Percentiles rank a stretch among this genome's conserved stretches.
These are phyloP conservation scores for Pherbina coryleti DNA, from an alignment of 2,888 invertebrate genomes.

Conservation along the genomic window DNA sequence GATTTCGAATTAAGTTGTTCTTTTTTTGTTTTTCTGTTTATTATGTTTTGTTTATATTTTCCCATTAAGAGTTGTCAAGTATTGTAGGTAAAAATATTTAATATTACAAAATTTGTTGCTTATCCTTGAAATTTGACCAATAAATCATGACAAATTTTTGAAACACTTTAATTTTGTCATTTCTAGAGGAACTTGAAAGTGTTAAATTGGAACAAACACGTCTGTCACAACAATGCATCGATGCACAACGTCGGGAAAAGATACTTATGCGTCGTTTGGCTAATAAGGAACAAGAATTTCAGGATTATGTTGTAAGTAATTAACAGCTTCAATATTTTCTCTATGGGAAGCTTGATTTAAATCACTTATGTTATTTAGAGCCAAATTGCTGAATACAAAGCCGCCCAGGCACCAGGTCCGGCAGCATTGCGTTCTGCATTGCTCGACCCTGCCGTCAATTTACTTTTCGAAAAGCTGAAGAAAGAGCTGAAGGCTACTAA, in stretches of 20 bases:
- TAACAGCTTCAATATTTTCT: neutral
- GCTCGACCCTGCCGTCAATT: constrained; percentile 95
- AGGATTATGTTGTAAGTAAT: constrained; percentile 90
- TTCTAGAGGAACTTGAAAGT: constrained; percentile 65
- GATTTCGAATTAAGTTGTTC: constrained; percentile 68
- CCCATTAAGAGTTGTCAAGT: neutral
- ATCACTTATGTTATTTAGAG: constrained; percentile 72
- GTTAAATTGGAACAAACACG: constrained; percentile 81
- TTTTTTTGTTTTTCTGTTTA: constrained; percentile 40
- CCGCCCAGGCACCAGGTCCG: constrained; percentile 84
- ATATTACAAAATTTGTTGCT: neutral
- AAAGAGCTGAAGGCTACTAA: constrained; percentile 91
- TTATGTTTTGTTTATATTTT: constrained; percentile 24
- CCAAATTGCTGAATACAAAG: constrained; percentile 94
- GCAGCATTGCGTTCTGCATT: constrained; percentile 84
- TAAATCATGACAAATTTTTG: neutral
- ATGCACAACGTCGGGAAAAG: constrained; percentile 91
- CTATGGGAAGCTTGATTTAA: neutral
- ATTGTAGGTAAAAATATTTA: constrained; percentile 15
- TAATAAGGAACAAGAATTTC: constrained; percentile 96
- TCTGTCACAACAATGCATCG: constrained; percentile 83
- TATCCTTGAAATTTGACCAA: neutral
- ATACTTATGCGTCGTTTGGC: constrained; percentile 91
- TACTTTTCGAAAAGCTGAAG: constrained; percentile 90
- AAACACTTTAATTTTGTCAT: neutral